Conservation (phyloP, 2,113 vertebrate genomes). For the Calonectris borealis region DNA sequence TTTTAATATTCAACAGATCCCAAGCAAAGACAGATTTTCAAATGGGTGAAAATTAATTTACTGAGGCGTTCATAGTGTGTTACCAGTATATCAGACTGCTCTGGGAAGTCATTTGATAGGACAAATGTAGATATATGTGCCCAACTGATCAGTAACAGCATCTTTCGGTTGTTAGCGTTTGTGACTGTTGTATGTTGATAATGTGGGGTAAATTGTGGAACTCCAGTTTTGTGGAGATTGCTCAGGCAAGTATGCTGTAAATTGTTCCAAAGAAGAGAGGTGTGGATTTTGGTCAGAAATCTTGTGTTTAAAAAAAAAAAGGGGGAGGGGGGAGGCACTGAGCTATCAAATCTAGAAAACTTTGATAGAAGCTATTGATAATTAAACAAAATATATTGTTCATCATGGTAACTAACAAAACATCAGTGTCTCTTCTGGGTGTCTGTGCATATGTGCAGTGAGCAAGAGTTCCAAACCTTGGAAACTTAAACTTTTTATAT, state of each 20-base stretch:
- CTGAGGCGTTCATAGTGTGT: background rate
- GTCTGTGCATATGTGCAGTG: background rate
- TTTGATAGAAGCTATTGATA: background rate
- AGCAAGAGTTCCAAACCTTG: background rate
- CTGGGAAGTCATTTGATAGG: background rate
- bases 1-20: background rate
- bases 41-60: background rate
- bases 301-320: background rate
- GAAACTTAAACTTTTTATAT: background rate
- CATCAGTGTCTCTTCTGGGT: background rate
- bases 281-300: background rate
- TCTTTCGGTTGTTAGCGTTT: fast-evolving
- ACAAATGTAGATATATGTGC: background rate
- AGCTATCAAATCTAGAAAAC: background rate
- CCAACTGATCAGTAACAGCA: background rate
- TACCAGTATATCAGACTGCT: background rate
- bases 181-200: background rate
- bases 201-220: background rate
- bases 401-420: background rate
- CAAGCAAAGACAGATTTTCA: background rate
- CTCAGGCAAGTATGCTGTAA: background rate
- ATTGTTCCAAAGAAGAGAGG: background rate
- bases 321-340: background rate
- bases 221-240: background rate
- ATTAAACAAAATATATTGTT: background rate